Conservation (phyloP, 2,113 vertebrate genomes). For the Orthochromis indermauri region DNA sequence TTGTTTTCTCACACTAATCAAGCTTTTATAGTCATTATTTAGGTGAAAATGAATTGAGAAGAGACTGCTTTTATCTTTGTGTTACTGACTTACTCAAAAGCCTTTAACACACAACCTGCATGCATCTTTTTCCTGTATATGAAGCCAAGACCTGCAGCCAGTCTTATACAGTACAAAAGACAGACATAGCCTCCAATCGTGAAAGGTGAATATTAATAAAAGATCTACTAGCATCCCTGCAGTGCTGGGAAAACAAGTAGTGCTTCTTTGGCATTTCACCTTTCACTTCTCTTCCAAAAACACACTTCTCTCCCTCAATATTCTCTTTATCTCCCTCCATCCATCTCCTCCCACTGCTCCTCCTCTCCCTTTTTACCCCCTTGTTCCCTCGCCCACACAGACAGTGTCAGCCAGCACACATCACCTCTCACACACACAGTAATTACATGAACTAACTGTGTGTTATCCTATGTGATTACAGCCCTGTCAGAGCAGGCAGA, state of each 20-base stretch:
- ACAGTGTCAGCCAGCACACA: background rate
- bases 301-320: background rate
- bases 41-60: background rate
- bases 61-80: background rate
- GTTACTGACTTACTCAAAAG: background rate
- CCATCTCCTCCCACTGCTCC: background rate
- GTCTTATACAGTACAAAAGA: background rate
- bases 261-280: background rate
- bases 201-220: background rate
- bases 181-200: background rate
- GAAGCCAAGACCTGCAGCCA: background rate
- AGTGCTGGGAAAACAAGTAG: background rate
- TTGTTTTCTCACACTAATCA: background rate
- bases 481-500: background rate
- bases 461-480: constrained; percentile 26
- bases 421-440: background rate
- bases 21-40: background rate
- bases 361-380: background rate
- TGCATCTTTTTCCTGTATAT: background rate
- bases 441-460: constrained; percentile 13
- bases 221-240: background rate
- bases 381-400: background rate
- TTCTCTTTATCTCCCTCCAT: background rate
- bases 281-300: background rate
- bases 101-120: background rate